Percentiles rank a stretch among this genome's conserved stretches.
Conservation (phyloP, 2,797 vertebrate species). For the Chloroceryle inda region DNA sequence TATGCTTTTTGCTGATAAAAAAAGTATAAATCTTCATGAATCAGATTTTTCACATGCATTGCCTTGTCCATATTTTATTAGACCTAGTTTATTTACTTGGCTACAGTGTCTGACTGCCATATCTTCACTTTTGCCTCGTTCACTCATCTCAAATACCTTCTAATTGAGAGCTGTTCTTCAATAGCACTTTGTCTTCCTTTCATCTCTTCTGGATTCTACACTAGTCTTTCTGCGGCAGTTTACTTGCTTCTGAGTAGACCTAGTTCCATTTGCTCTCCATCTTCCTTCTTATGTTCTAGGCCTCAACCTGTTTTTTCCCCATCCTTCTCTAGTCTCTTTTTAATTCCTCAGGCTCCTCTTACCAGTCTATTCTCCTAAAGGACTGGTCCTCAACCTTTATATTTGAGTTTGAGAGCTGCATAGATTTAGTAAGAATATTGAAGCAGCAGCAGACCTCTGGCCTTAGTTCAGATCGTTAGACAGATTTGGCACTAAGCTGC, state of each 20-base stretch:
- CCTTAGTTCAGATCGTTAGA: not conserved
- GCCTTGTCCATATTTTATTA: not conserved
- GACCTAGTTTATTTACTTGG: not conserved
- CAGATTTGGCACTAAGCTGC: not conserved
- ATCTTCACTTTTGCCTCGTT: not conserved
- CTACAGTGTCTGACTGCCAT: not conserved
- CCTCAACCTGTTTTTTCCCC: not conserved
- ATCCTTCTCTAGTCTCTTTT: not conserved
- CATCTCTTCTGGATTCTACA: not conserved
- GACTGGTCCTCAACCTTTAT: not conserved
- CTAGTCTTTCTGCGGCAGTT: not conserved
- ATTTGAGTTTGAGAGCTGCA: not conserved
- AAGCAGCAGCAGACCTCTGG: not conserved
- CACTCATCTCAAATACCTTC: not conserved
- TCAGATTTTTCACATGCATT: not conserved
- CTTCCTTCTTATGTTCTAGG: not conserved
- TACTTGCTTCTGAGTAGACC: not conserved
- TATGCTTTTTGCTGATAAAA: not conserved
- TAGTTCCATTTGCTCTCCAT: not conserved
- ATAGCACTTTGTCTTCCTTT: not conserved
- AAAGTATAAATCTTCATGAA: not conserved
- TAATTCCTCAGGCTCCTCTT: not conserved
- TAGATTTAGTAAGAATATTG: not conserved
- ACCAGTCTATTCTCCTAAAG: not conserved
- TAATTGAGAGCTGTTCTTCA: not conserved